Evolutionary conservation across 2,888 invertebrate genomes (phyloP), one percentile per base, ranked within the genome.

Genomic region (Eutolmus rufibarbis): DNA sequence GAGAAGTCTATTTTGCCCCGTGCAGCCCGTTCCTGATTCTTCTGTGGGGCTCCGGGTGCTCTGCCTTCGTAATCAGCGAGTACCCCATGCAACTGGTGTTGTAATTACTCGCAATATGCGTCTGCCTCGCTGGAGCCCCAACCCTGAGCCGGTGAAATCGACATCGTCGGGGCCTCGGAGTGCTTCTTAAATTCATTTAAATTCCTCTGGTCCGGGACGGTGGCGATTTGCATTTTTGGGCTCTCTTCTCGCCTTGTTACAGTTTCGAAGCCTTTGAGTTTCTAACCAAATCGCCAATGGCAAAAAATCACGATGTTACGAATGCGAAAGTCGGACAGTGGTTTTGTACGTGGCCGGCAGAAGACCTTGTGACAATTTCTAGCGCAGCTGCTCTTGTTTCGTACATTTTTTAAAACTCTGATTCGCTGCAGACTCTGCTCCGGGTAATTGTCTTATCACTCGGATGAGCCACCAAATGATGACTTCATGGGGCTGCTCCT

Each of bases 321-420:
- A 56, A 81, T 34, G 81, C 81, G 81, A 81, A 81, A 81, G 51
- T 56, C 51, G 19, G 31, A 31, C 14, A 14, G 31, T 74, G 23
- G 28, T 31, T 56, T 51, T 19, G 14, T 56, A 56, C 81, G 81
- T 81, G 81, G 81, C 56, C 19, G 28, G n/a, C 81, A 81, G 31
- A 51, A 81, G 31, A 43, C 81, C 81, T 81, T 81, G 81, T 81
- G 81, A 81, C 81, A 81, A 51, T 81, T 81, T 81, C 46, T 16
- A 56, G 8, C 66, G 66, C 23, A 23, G 66, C 66, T 66, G 66
- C 66, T 66, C 66, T 28, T 66, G 66, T 66, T 66, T 23, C 66
- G 28, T 2, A 23, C 12, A n/a, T 66, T 66, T 66, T 66, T 23
- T 28, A 23, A 66, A 66, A 19, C 9, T 23, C 23, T 28, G 12